These are phyloP conservation scores for Apodemus sylvaticus DNA, from an alignment of 2,113 vertebrate genomes.

Conservation along the genomic window DNA sequence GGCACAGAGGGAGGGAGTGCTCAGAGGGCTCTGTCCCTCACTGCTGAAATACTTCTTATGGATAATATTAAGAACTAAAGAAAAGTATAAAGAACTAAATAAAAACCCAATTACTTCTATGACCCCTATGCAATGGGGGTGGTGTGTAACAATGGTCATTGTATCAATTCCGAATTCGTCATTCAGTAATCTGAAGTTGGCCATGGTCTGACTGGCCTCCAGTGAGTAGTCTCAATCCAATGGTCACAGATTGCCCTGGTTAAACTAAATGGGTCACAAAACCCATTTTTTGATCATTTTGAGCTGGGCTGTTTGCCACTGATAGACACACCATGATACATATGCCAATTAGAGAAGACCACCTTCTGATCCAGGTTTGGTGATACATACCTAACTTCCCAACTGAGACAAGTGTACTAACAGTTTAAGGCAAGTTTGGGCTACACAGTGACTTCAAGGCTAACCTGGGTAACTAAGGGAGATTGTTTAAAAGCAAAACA, in stretches of 20 bases:
- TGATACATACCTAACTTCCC: background rate
- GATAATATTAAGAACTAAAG: background rate
- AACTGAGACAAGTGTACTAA: background rate
- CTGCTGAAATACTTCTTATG: background rate
- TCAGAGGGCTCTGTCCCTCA: background rate
- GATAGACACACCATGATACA: background rate
- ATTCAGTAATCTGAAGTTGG: background rate
- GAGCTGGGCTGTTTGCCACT: background rate
- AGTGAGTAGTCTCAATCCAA: background rate
- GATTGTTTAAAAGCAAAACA: background rate
- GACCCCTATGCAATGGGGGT: no score
- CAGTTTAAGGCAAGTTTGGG: background rate
- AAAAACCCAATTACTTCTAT: background rate
- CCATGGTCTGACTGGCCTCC: background rate
- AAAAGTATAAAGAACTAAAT: background rate
- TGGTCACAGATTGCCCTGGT: background rate
- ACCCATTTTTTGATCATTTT: background rate
- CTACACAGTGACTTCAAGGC: background rate
- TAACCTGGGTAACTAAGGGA: background rate
- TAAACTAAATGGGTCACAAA: background rate
- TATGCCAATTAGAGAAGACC: background rate
- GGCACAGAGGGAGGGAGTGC: background rate
- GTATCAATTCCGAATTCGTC: background rate
- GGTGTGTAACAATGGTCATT: no score
- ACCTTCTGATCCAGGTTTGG: background rate